Base-by-base conservation (phyloP, 2,888 invertebrate genomes). In the Archips xylosteana region DNA sequence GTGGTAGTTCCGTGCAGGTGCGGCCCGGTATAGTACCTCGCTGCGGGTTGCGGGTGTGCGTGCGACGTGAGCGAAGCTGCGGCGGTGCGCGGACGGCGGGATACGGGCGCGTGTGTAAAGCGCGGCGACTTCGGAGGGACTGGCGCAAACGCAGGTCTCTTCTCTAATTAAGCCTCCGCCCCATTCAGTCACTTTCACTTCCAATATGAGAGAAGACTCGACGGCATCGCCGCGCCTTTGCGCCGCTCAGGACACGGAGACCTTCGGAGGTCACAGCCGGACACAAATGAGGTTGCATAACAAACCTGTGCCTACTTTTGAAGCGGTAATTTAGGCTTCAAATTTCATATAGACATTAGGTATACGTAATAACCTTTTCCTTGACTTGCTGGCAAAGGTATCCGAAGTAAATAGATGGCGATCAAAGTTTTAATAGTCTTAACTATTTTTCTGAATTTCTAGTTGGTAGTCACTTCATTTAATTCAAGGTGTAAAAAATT, bases 131-230 rank as follows among this genome's bases (percentile, higher is more conserved):
- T 85, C 88, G 84, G 90, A 89, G 90, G 89, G 89, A 94, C 94
- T 94, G 92, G 85, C 91, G 89, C 90, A 86, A 85, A 84, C 89
- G 86, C 89, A 84, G 85, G 86, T 86, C 90, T 92, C 92, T 91
- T 94, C 94, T 94, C 92, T 94, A 94, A 94, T 94, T 94, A 94
- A 94, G 92, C 89, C 92, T 92, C 90, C 85, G 91, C 88, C 91
- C 76, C 91, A 92, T 92, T 94, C 94, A 92, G 92, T 94, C 92
- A 94, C 94, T 94, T 94, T 94, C 94, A 94, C 94, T 94, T 94
- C 92, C 89, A 93, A 92, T 90, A 88, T 83, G 85, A 89, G 89
- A 89, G 90, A 92, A 88, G 92, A 91, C 85, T 88, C 89, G 85
- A 87, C 86, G 84, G 88, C 86, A 85, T 80, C 86, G 83, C 85